Evolutionary conservation across 2,888 invertebrate genomes (phyloP).

Genomic region (Eupithecia subumbrata): DNA sequence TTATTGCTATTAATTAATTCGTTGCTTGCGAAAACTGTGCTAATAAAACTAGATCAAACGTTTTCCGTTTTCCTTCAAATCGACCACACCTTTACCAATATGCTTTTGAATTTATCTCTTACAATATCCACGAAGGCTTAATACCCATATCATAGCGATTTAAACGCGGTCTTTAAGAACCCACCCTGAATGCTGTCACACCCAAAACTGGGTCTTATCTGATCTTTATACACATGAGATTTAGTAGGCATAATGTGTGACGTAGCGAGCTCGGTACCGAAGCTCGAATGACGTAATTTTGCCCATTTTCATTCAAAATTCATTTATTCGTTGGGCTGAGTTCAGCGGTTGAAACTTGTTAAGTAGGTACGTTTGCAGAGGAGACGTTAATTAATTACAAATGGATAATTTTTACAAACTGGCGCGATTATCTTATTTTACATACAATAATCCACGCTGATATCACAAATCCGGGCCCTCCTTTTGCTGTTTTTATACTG

Average conservation of each 20-base stretch:
- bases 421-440: too few species aligned
- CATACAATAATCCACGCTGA: too few species aligned
- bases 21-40: neutral
- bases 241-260: neutral
- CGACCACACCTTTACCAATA: slow-evolving; percentile 29
- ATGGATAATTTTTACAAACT: neutral
- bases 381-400: neutral
- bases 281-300: neutral
- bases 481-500: too few species aligned
- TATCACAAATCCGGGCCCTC: too few species aligned
- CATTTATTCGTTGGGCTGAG: neutral
- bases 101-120: slow-evolving; percentile 34
- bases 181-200: slow-evolving; percentile 42
- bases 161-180: slow-evolving; percentile 37
- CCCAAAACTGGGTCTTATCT: neutral
- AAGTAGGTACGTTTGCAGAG: neutral
- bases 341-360: neutral
- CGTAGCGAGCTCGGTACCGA: neutral
- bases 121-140: slow-evolving; percentile 37
- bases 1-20: neutral
- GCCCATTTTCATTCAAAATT: neutral
- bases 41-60: neutral
- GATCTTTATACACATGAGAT: neutral
- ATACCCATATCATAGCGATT: slow-evolving; percentile 37
- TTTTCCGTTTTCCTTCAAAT: slow-evolving; percentile 9